phyloP scores from a whole-genome alignment of 2,888 invertebrate species.

The Oligia latruncula region DNA sequence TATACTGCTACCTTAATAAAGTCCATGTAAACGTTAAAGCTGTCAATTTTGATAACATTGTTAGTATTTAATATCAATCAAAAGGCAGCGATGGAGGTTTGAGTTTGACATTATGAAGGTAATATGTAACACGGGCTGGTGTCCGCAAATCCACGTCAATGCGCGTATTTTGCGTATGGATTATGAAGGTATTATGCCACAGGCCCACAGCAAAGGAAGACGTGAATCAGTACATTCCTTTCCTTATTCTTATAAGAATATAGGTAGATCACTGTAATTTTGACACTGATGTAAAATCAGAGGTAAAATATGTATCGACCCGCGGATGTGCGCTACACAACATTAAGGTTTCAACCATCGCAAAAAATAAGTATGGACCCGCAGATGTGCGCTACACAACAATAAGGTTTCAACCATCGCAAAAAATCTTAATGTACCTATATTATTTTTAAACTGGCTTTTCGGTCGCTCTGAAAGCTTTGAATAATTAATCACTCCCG shows the following conservation, averaged over 20 bases:
- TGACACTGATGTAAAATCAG: background rate
- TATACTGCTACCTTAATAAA: background rate
- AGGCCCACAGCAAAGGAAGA: background rate
- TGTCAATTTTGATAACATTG: background rate
- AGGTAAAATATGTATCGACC: no score
- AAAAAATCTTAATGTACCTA: background rate
- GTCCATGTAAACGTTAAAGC: background rate
- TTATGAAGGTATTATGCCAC: background rate
- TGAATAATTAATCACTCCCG: slow-evolving; percentile 28
- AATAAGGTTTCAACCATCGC: background rate
- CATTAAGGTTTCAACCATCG: background rate
- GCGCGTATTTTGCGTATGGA: no score
- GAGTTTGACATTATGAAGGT: no score
- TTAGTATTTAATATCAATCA: background rate
- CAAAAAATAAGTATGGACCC: no score
- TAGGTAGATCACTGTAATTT: background rate
- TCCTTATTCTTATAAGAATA: background rate
- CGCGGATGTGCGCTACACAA: background rate
- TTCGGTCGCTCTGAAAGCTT: slow-evolving; percentile 16
- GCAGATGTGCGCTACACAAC: background rate
- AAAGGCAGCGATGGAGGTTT: background rate
- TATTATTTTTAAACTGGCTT: slow-evolving; percentile 20
- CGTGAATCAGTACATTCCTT: background rate
- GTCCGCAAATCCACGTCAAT: no score
- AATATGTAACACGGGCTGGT: no score